Conservation (phyloP, 2,888 invertebrate genomes). For the Trachelus stipa region DNA sequence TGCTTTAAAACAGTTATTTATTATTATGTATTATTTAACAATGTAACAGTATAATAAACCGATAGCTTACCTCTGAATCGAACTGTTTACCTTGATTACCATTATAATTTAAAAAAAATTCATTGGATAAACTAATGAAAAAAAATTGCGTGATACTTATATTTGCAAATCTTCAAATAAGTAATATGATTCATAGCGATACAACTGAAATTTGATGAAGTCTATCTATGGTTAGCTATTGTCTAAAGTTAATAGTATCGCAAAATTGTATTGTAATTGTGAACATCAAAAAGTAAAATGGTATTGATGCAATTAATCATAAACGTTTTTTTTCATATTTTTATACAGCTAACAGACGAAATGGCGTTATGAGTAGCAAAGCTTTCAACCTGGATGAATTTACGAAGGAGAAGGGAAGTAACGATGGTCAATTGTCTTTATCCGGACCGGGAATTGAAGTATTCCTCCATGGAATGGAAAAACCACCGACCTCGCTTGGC, state of each 20-base stretch:
- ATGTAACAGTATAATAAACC: neutral
- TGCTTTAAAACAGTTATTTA: neutral
- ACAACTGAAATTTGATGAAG: neutral
- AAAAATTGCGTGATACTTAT: neutral
- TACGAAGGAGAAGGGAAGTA: constrained; percentile 7
- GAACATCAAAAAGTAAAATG: neutral
- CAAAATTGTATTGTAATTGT: neutral
- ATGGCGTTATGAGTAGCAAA: constrained; percentile 10
- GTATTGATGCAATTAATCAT: neutral
- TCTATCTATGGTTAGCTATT: neutral
- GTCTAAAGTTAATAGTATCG: neutral
- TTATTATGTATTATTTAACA: neutral
- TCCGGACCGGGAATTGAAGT: constrained; percentile 2
- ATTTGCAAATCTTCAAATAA: neutral
- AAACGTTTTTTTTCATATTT: neutral
- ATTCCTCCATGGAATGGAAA: constrained; percentile 13
- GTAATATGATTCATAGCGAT: neutral
- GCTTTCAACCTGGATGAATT: constrained; percentile 17
- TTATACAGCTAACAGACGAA: constrained; percentile 5
- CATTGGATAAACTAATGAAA: neutral
- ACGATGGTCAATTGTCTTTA: neutral
- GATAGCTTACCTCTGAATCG: neutral
- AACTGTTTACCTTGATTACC: neutral
- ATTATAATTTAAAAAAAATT: neutral
- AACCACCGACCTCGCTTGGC: constrained; percentile 15